These are phyloP conservation scores for Pelecanus crispus DNA, from an alignment of 2,113 vertebrate genomes.

Conservation along the genomic window DNA sequence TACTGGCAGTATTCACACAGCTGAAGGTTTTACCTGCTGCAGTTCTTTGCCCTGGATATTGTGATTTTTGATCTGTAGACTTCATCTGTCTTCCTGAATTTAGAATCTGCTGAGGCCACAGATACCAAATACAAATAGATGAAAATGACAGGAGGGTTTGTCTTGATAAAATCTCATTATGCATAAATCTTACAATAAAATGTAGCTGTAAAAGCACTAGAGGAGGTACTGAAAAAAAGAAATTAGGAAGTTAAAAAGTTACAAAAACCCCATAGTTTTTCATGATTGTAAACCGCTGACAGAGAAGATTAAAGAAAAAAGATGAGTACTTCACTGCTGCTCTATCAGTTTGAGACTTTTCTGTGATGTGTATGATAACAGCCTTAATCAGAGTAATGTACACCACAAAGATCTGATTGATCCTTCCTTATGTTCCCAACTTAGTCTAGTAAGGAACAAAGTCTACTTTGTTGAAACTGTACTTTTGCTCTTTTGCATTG, in stretches of 20 bases:
- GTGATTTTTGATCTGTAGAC: not conserved
- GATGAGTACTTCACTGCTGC: not conserved
- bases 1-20: not conserved
- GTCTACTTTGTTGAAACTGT: rapidly evolving
- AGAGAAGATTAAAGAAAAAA: not conserved
- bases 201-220: not conserved
- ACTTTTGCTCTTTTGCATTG: not conserved
- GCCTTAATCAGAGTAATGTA: not conserved
- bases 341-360: not conserved
- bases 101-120: not conserved
- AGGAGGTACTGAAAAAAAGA: not conserved
- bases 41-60: not conserved
- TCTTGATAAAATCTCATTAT: not conserved
- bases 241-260: not conserved
- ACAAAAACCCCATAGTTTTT: not conserved
- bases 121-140: not conserved
- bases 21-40: not conserved
- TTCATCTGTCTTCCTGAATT: not conserved
- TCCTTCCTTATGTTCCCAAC: not conserved
- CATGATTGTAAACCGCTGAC: not conserved
- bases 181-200: not conserved
- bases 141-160: not conserved
- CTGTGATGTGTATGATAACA: not conserved
- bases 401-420: not conserved
- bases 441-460: not conserved